Percentiles rank a stretch among this genome's conserved stretches.
These are phyloP conservation scores for Mnemiopsis leidyi DNA, from an alignment of 37 sponge, comb jelly and placozoan genomes.

Conservation along the genomic window DNA sequence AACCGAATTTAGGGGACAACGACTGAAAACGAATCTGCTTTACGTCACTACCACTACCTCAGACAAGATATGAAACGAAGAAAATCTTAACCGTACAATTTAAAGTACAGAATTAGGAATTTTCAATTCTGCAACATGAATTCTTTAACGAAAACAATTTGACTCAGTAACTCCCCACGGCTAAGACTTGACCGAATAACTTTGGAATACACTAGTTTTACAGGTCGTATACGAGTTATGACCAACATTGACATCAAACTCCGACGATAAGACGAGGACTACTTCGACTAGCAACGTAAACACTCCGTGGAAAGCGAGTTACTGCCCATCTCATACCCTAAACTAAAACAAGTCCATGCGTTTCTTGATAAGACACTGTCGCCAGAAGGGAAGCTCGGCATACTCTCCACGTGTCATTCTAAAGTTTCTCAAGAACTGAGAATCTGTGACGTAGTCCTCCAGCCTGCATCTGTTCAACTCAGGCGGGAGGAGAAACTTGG, in stretches of 20 bases:
- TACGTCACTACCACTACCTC: too few relatives aligned
- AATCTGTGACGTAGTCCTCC: slow-evolving; percentile 58
- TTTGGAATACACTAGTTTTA: too few relatives aligned
- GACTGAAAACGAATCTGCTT: too few relatives aligned
- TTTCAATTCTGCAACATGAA: too few relatives aligned
- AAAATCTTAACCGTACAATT: too few relatives aligned
- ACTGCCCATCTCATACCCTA: not conserved
- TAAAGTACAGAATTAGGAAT: too few relatives aligned
- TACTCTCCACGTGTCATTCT: slow-evolving; percentile 55
- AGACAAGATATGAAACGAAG: too few relatives aligned
- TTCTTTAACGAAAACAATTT: too few relatives aligned
- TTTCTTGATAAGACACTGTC: slow-evolving; percentile 51
- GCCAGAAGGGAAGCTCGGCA: slow-evolving; percentile 48
- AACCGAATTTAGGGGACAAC: too few relatives aligned
- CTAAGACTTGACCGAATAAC: too few relatives aligned
- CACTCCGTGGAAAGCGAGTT: not conserved
- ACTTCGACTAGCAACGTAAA: not conserved
- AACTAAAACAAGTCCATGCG: slow-evolving; percentile 58
- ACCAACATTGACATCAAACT: not conserved
- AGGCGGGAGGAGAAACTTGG: slow-evolving; percentile 62
- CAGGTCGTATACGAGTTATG: too few relatives aligned
- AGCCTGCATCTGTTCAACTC: slow-evolving; percentile 40
- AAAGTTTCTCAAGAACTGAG: slow-evolving; percentile 57
- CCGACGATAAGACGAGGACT: not conserved
- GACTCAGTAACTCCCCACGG: too few relatives aligned